Conservation (phyloP, 92 coral and sea anemone species). For the Epizoanthus rinbou region DNA sequence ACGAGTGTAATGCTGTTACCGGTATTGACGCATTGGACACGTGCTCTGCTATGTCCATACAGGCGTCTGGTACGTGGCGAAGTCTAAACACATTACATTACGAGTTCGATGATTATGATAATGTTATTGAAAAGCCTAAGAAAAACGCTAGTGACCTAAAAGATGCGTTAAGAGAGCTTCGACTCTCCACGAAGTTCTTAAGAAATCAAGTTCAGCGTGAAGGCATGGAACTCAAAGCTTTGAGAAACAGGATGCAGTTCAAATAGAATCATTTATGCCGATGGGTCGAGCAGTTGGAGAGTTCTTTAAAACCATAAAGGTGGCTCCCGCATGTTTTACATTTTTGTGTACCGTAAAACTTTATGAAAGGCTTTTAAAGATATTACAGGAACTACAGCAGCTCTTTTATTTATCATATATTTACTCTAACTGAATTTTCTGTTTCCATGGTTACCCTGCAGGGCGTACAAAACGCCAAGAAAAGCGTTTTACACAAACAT, state of each 20-base stretch:
- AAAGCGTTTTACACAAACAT: too few species aligned
- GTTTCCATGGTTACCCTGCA: too few species aligned
- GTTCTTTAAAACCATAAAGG: too few species aligned
- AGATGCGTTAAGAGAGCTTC: constrained; percentile 30
- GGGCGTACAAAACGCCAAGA: too few species aligned
- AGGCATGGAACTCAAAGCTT: constrained; percentile 22
- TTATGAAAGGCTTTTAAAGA: too few species aligned
- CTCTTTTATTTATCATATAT: too few species aligned
- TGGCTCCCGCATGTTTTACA: too few species aligned
- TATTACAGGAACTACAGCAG: too few species aligned
- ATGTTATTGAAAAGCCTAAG: constrained; percentile 37
- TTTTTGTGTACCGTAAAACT: too few species aligned
- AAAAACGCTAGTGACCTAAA: constrained; percentile 8
- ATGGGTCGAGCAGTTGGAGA: too few species aligned
- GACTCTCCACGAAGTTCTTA: constrained; percentile 18
- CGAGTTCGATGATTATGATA: constrained; percentile 37
- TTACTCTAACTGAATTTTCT: too few species aligned
- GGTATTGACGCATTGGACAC: not conserved
- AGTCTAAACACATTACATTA: constrained; percentile 35
- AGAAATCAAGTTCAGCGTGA: constrained; percentile 24
- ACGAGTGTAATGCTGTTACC: not conserved
- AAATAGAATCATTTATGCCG: not conserved
- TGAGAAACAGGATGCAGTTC: constrained; percentile 29
- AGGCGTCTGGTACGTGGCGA: constrained; percentile 45
- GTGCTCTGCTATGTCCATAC: constrained; percentile 20